phyloP scores from a whole-genome alignment of 2,888 invertebrate genomes.

The Drosophila setosimentum region DNA sequence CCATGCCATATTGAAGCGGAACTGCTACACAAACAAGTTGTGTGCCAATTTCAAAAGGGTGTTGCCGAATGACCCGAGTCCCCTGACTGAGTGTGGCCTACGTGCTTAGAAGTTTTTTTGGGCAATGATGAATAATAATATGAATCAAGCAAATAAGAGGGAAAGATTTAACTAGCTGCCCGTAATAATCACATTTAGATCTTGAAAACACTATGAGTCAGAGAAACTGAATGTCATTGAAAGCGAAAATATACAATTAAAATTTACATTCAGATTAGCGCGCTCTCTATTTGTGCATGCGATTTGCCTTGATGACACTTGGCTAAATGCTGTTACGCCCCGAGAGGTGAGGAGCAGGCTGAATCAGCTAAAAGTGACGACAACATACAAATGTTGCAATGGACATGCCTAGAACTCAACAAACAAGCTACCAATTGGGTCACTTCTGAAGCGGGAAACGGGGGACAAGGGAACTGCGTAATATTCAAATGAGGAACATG shows the following conservation, averaged over 20 bases:
- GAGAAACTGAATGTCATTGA: conserved; percentile 14
- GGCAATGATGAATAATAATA: conserved; percentile 24
- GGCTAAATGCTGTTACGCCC: conserved; percentile 49
- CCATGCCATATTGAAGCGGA: conserved; percentile 9
- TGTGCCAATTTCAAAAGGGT: conserved; percentile 49
- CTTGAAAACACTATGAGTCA: conserved; percentile 36
- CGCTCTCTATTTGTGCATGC: conserved; percentile 21
- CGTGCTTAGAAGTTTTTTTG: conserved; percentile 29
- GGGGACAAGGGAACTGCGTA: conserved; percentile 42
- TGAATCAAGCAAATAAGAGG: background rate
- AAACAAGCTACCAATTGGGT: conserved; percentile 66
- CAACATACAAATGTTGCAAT: conserved; percentile 52
- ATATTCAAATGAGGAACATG: conserved; percentile 78
- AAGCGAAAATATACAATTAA: conserved; percentile 59
- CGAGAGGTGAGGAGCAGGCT: conserved; percentile 27
- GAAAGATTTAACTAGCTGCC: background rate
- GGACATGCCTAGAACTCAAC: conserved; percentile 42
- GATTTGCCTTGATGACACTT: conserved; percentile 58
- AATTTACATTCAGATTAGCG: conserved; percentile 55
- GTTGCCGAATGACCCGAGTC: conserved; percentile 1
- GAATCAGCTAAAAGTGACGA: conserved; percentile 63
- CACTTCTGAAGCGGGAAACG: conserved; percentile 43
- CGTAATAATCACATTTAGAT: conserved; percentile 18
- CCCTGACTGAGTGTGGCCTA: conserved; percentile 10
- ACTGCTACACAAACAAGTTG: conserved; percentile 38